These are phyloP conservation scores for Cossypha polioptera DNA, from an alignment of 2,797 vertebrate genomes.

Conservation along the genomic window DNA sequence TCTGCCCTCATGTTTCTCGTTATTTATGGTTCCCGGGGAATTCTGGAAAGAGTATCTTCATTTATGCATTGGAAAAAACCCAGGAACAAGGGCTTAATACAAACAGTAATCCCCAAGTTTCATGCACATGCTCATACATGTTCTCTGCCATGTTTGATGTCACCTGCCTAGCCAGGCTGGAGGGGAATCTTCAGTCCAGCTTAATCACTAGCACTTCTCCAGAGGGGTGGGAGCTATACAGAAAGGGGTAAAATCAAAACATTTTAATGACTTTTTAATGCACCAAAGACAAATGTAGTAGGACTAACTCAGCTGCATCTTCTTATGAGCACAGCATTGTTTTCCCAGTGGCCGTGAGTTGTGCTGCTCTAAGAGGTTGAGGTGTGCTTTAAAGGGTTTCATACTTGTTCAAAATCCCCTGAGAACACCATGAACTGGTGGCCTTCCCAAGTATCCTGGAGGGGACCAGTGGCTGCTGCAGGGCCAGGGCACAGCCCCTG, in stretches of 20 bases:
- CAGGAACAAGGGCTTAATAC: not conserved
- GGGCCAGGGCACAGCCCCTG: not conserved
- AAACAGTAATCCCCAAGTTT: not conserved
- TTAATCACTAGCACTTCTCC: not conserved
- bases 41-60: not conserved
- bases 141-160: not conserved
- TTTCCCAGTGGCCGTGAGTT: rapidly evolving
- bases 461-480: not conserved
- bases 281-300: not conserved
- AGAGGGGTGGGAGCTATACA: not conserved
- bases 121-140: rapidly evolving
- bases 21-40: not conserved
- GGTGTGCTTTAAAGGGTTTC: not conserved
- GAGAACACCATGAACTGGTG: not conserved
- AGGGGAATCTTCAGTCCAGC: not conserved
- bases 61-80: not conserved
- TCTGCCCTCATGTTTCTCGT: not conserved
- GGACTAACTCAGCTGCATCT: not conserved
- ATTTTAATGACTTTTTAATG: not conserved
- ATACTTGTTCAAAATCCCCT: not conserved
- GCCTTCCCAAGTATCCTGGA: rapidly evolving
- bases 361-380: not conserved
- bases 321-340: not conserved
- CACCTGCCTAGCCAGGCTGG: not conserved
- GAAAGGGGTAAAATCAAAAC: not conserved